phyloP scores from a whole-genome alignment of 2,888 invertebrate species.

The Morinoia aosen region DNA sequence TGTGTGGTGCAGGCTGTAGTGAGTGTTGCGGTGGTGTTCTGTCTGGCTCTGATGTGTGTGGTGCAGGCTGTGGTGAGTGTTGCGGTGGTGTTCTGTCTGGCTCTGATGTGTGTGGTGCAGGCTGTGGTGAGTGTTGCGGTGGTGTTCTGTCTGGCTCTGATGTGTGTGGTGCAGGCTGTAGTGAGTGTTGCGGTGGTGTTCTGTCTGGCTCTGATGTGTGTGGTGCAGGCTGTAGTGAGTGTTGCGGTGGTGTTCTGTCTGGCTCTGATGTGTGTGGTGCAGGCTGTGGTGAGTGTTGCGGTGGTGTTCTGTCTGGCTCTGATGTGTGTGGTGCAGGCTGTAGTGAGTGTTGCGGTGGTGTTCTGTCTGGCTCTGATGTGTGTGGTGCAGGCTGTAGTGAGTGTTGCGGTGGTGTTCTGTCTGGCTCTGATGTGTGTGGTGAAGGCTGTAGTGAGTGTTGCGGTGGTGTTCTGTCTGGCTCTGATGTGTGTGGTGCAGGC shows the following conservation, averaged over 20 bases:
- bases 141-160: not conserved
- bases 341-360: too few relatives aligned
- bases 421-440: not conserved
- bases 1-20: not conserved
- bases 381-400: constrained; percentile 32
- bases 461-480: not conserved
- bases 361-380: too few relatives aligned
- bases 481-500: not conserved
- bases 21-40: not conserved
- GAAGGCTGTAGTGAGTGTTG: not conserved
- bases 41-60: too few relatives aligned
- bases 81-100: not conserved
- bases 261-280: not conserved
- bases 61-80: constrained; percentile 10
- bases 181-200: not conserved
- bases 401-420: not conserved
- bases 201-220: not conserved
- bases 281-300: not conserved
- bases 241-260: not conserved
- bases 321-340: too few relatives aligned
- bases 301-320: too few relatives aligned
- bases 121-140: not conserved
- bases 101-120: not conserved
- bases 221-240: not conserved
- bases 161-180: too few relatives aligned